Percentiles rank a stretch among this genome's conserved stretches.
Conservation (phyloP, 2,113 vertebrate species). For the Halcyon malimbica region DNA sequence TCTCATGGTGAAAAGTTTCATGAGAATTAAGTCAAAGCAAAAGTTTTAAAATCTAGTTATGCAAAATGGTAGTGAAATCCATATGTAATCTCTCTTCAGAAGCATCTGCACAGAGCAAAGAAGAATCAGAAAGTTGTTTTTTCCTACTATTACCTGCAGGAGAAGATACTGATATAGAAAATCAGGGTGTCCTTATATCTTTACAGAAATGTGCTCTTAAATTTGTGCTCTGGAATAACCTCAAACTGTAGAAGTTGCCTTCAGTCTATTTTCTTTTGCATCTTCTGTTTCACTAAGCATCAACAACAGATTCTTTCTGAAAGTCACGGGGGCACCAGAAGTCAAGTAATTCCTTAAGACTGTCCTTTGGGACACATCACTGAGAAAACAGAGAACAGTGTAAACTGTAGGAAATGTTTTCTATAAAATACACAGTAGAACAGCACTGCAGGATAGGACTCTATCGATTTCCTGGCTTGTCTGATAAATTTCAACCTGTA, state of each 20-base stretch:
- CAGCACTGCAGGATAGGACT: neutral
- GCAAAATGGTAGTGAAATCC: neutral
- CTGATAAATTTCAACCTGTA: neutral
- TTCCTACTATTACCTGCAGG: neutral
- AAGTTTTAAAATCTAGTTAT: neutral
- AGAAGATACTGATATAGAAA: neutral
- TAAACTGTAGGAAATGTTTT: neutral
- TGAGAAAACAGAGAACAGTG: neutral
- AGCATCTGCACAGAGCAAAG: neutral
- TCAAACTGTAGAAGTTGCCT: neutral
- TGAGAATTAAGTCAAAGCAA: neutral
- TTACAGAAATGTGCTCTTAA: neutral
- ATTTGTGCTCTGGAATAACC: neutral
- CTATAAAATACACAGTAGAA: neutral
- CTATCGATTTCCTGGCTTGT: neutral
- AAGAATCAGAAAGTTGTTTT: neutral
- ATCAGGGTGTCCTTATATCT: neutral
- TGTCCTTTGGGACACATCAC: neutral
- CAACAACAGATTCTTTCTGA: neutral
- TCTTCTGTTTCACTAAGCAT: neutral
- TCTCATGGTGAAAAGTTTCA: neutral
- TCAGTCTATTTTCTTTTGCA: neutral
- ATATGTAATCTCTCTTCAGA: neutral
- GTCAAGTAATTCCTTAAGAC: slow-evolving; percentile 10
- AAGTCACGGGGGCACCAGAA: neutral